A percentile compares a stretch with the other conserved stretches of the same genome.
These are phyloP conservation scores for Atherinosoma microstoma DNA, from an alignment of 2,797 vertebrate species.

Conservation along the genomic window DNA sequence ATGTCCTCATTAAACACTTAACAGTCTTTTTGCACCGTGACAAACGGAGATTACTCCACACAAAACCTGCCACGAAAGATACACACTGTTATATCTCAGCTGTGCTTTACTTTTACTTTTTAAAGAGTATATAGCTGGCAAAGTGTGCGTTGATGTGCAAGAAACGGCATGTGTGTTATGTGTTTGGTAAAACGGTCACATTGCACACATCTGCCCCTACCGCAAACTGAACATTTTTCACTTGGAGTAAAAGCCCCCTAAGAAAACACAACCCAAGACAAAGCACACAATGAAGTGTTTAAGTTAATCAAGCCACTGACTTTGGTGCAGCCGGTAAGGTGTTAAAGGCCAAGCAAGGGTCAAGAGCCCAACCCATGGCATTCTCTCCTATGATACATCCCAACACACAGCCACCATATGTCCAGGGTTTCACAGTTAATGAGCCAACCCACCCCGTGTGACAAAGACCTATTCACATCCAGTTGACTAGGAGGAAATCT, in stretches of 20 bases:
- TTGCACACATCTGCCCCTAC: slow-evolving; percentile 64
- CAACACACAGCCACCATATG: slow-evolving; percentile 85
- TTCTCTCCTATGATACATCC: slow-evolving; percentile 74
- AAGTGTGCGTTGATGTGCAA: slow-evolving; percentile 35
- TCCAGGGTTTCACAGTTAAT: slow-evolving; percentile 78
- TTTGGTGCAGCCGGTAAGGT: slow-evolving; percentile 65
- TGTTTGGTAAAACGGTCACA: slow-evolving; percentile 67
- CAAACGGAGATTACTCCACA: slow-evolving; percentile 63
- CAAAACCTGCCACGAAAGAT: slow-evolving; percentile 71
- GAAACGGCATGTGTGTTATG: slow-evolving; percentile 16
- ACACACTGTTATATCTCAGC: slow-evolving; percentile 41
- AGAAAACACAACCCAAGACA: slow-evolving; percentile 55
- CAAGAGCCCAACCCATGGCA: slow-evolving; percentile 77
- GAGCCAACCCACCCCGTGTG: slow-evolving; percentile 73
- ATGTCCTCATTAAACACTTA: slow-evolving; percentile 67
- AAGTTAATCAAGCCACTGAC: slow-evolving; percentile 80
- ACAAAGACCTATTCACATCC: slow-evolving; percentile 83
- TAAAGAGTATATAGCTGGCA: slow-evolving; percentile 40
- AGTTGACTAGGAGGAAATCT: slow-evolving; percentile 73
- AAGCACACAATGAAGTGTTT: slow-evolving; percentile 81
- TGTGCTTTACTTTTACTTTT: slow-evolving; percentile 46
- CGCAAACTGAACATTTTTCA: slow-evolving; percentile 52
- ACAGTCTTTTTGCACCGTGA: slow-evolving; percentile 72
- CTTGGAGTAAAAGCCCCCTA: slow-evolving; percentile 31
- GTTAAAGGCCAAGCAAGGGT: slow-evolving; percentile 75